These are phyloP conservation scores for Onychorhynchus coronatus DNA, from an alignment of 2,113 vertebrate species.

Conservation along the genomic window DNA sequence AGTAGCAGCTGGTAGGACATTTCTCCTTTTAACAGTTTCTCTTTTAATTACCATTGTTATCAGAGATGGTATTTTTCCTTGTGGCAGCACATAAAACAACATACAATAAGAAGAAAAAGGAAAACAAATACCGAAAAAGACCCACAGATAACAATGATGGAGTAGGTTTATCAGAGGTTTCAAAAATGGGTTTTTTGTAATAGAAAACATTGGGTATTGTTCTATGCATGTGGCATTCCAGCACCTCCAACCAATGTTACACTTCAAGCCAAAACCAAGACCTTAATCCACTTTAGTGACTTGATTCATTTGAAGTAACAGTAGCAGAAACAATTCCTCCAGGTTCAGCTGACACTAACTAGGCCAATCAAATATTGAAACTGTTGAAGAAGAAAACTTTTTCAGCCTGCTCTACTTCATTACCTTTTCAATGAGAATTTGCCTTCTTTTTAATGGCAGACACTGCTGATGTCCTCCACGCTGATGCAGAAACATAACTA, in stretches of 20 bases:
- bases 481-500: background rate
- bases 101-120: background rate
- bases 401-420: background rate
- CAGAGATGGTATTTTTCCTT: background rate
- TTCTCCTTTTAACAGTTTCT: background rate
- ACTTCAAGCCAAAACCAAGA: background rate
- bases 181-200: background rate
- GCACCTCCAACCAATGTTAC: background rate
- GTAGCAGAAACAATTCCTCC: background rate
- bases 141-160: background rate
- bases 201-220: background rate
- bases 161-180: background rate
- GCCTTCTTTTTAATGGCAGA: background rate
- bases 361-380: background rate
- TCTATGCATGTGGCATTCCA: background rate
- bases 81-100: background rate
- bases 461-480: background rate
- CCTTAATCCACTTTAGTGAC: background rate
- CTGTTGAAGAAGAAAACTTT: background rate
- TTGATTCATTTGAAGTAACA: background rate
- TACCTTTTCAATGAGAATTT: background rate
- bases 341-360: background rate
- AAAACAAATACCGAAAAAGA: background rate
- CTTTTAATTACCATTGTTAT: background rate
- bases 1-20: background rate